These are phyloP conservation scores for Lemur catta DNA, from an alignment of 2,797 vertebrate species.

Conservation along the genomic window DNA sequence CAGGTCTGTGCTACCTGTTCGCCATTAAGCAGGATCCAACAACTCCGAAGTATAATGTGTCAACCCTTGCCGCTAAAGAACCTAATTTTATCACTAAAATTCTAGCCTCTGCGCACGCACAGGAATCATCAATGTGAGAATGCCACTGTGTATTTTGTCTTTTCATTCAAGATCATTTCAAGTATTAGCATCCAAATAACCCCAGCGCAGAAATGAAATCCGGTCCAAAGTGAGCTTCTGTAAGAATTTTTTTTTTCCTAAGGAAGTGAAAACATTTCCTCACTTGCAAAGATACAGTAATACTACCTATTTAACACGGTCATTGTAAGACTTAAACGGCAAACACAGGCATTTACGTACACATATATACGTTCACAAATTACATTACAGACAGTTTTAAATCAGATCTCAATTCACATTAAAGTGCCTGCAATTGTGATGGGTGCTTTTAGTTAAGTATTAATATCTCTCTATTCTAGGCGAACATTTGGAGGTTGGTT, in stretches of 20 bases:
- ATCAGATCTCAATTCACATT: neutral
- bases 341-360: neutral
- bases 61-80: neutral
- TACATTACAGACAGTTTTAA: neutral
- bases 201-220: conserved; percentile 32
- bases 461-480: neutral
- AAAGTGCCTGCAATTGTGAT: neutral
- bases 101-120: neutral
- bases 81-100: neutral
- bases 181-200: neutral
- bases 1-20: neutral
- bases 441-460: neutral
- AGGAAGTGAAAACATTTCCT: neutral
- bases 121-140: neutral
- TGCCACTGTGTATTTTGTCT: neutral
- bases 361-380: neutral
- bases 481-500: neutral
- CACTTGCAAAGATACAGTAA: neutral
- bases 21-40: neutral
- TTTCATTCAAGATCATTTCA: neutral
- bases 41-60: neutral
- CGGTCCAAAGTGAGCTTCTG: neutral
- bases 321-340: neutral
- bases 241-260: neutral
- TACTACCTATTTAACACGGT: neutral